Base-by-base conservation (phyloP, 2,113 vertebrate genomes). In the Xiphophorus maculatus region DNA sequence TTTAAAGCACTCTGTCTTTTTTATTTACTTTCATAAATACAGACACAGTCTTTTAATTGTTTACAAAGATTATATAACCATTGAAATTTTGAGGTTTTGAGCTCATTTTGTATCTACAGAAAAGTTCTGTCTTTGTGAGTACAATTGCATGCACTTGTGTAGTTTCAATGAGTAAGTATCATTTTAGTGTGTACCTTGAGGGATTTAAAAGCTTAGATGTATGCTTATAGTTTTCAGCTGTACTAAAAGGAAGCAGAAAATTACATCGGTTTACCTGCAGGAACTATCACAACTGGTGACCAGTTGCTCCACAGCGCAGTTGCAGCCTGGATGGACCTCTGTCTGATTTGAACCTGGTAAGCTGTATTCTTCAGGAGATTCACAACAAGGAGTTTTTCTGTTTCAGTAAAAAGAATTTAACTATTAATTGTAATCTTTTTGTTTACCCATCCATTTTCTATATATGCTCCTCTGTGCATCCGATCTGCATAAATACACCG, bases 241-340 rank as follows among this genome's bases (percentile, higher is more conserved):
- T 58, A 25, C 22, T 58, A 58, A n/a, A 58, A 58, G 25, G 9
- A 58, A 58, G 22, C 7, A n/a, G 7, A 3, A 8, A 58, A n/a
- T 58, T 25, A 19, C 3, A 48, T 30, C 29, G 63, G 17, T 29
- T 88, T 29, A 94, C 93, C 89, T 86, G 87, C 84, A 74, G 93
- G 92, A 48, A 88, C 88, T 35, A 13, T 67, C 32, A 83, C 30
- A 12, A 61, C 33, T 48, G 58, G 14, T 44, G 89, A 87, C 92
- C 93, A 93, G 68, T 79, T 33, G 19, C 93, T 94, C 93, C 93
- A 94, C 78, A 91, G 76, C 0, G 87, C 51, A 42, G 30, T 33
- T 1, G 0, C 3, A 28, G 37, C 76, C n/a, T 13, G 5, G 9
- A 13, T 90, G n/a, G 90, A 76, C 54, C 1, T 82, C 0, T 92